Evolutionary conservation across 2,113 vertebrate genomes (phyloP).

Genomic region (Tupaia chinensis): DNA sequence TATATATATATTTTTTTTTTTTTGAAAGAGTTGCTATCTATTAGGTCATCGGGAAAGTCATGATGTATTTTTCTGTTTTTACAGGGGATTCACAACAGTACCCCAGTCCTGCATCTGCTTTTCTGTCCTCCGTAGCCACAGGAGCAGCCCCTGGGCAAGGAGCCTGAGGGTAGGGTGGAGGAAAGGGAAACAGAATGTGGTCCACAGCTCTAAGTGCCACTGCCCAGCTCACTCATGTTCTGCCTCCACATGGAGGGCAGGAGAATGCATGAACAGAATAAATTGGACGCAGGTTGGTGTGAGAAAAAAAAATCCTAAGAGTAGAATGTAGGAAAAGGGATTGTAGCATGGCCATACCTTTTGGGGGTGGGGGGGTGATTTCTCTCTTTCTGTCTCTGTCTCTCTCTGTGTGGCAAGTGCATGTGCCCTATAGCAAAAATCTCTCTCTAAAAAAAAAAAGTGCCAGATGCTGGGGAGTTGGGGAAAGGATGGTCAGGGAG

Average conservation of each 20-base stretch:
- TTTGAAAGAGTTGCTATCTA: background rate
- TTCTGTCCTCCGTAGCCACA: background rate
- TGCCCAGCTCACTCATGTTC: slow-evolving; percentile 62
- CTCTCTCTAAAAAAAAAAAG: too few species aligned
- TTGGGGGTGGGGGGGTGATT: too few species aligned
- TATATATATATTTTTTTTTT: background rate
- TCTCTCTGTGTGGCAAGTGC: too few species aligned
- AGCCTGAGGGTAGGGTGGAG: background rate
- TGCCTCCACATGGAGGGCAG: slow-evolving; percentile 63
- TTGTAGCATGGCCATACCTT: too few species aligned
- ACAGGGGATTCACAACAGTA: background rate
- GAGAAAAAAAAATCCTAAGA: too few species aligned
- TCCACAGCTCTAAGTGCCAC: slow-evolving; percentile 43
- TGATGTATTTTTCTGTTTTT: too few species aligned
- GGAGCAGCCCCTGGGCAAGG: background rate
- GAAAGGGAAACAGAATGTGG: background rate
- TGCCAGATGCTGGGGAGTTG: background rate
- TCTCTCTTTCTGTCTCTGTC: too few species aligned
- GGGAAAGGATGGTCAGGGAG: background rate
- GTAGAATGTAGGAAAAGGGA: too few species aligned
- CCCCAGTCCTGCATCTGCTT: background rate
- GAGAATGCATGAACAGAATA: slow-evolving; percentile 69
- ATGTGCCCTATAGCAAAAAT: too few species aligned
- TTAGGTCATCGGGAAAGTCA: too few species aligned
- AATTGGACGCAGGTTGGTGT: slow-evolving; percentile 64